phyloP scores from a whole-genome alignment of 2,113 vertebrate species.

The Chitala chitala region DNA sequence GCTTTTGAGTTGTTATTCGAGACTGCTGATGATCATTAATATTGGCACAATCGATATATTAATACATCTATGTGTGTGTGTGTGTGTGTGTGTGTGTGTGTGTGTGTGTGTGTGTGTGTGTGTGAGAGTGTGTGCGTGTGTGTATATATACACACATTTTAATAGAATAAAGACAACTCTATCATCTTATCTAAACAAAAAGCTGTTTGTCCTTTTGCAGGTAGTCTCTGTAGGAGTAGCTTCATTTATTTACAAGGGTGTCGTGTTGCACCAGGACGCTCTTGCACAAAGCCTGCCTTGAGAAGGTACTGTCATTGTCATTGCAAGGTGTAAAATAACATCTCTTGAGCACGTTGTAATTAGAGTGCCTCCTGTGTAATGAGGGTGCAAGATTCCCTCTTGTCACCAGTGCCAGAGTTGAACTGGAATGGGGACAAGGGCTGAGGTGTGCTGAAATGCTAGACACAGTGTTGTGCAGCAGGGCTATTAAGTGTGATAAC shows the following conservation, averaged over 20 bases:
- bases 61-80: too few species aligned
- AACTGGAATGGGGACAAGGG: constrained; percentile 38
- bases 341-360: constrained; percentile 75
- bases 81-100: too few species aligned
- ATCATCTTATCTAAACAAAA: not conserved
- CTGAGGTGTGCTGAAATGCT: not conserved
- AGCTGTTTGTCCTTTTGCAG: not conserved
- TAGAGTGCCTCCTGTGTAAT: constrained; percentile 74
- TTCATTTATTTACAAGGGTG: constrained; percentile 65
- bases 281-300: constrained; percentile 53
- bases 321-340: constrained; percentile 68
- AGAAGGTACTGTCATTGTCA: constrained; percentile 66
- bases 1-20: too few species aligned
- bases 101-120: too few species aligned
- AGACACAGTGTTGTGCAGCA: not conserved
- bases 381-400: constrained; percentile 73
- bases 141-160: not conserved
- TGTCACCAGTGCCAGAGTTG: constrained; percentile 40
- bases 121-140: too few species aligned
- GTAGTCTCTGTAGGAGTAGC: constrained; percentile 36
- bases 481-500: not conserved
- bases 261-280: constrained; percentile 55
- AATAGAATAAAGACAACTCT: not conserved
- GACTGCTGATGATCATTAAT: too few species aligned
- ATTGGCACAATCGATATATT: too few species aligned